phyloP scores from a whole-genome alignment of 2,888 invertebrate species.

The Himalopsyche tibetana region DNA sequence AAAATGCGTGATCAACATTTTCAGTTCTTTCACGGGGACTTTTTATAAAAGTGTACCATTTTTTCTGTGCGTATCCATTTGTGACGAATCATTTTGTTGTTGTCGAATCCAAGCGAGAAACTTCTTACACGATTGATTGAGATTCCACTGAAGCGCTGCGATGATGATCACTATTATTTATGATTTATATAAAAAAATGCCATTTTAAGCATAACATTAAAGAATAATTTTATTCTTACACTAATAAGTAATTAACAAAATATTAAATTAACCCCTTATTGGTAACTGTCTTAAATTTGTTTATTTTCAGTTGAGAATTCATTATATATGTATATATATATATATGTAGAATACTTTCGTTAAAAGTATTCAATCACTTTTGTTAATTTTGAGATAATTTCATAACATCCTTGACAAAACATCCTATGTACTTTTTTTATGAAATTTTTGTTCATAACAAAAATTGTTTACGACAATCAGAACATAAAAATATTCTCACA shows the following conservation, averaged over 20 bases:
- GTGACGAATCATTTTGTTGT: not conserved
- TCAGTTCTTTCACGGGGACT: not conserved
- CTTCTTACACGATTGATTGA: not conserved
- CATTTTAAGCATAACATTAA: constrained; percentile 35
- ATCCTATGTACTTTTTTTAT: too few relatives aligned
- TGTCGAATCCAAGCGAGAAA: not conserved
- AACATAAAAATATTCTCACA: too few relatives aligned
- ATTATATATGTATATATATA: too few relatives aligned
- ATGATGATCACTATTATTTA: constrained; percentile 30
- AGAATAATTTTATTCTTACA: constrained; percentile 36
- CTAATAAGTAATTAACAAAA: constrained; percentile 17
- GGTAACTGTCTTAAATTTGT: not conserved
- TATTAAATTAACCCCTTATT: constrained; percentile 40
- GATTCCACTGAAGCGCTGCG: not conserved
- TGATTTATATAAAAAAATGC: constrained; percentile 33
- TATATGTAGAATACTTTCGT: too few relatives aligned
- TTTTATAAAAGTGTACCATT: constrained; percentile 13
- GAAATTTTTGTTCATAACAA: too few relatives aligned
- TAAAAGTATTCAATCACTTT: too few relatives aligned
- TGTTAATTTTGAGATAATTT: too few relatives aligned
- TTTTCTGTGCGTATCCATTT: not conserved
- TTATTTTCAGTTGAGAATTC: too few relatives aligned
- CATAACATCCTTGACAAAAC: too few relatives aligned
- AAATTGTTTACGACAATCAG: too few relatives aligned
- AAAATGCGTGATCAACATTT: constrained; percentile 12